phyloP scores from a whole-genome alignment of 2,797 vertebrate genomes.

The Sparidentex hasta region DNA sequence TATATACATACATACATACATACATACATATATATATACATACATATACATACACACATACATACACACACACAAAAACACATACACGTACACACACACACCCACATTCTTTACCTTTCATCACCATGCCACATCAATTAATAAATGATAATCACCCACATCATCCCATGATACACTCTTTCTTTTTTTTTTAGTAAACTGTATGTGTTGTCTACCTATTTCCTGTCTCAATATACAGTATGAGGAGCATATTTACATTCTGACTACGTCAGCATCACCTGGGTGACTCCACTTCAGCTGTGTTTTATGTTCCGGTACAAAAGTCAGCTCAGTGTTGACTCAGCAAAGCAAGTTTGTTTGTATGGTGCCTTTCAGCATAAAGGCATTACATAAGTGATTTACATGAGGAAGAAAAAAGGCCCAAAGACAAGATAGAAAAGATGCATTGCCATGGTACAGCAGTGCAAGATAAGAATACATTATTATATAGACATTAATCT shows the following conservation, averaged over 20 bases:
- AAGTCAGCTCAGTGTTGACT: constrained; percentile 1
- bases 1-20: no score
- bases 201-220: neutral
- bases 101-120: no score
- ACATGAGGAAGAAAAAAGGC: neutral
- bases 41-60: no score
- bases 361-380: neutral
- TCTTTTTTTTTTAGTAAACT: neutral
- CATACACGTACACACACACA: no score
- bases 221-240: neutral
- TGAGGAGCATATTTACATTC: neutral
- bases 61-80: no score
- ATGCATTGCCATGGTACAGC: no score
- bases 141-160: no score
- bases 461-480: no score
- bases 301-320: neutral
- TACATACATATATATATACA: no score
- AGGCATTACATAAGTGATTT: constrained; percentile 1
- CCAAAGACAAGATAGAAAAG: neutral
- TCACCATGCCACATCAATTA: no score
- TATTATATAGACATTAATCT: no score
- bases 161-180: neutral
- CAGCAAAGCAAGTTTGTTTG: neutral
- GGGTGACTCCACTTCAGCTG: no score
- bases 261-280: neutral